Evolutionary conservation across 2,797 vertebrate genomes (phyloP), one percentile per base, ranked within the genome.

Genomic region (Apodemus agrarius): DNA sequence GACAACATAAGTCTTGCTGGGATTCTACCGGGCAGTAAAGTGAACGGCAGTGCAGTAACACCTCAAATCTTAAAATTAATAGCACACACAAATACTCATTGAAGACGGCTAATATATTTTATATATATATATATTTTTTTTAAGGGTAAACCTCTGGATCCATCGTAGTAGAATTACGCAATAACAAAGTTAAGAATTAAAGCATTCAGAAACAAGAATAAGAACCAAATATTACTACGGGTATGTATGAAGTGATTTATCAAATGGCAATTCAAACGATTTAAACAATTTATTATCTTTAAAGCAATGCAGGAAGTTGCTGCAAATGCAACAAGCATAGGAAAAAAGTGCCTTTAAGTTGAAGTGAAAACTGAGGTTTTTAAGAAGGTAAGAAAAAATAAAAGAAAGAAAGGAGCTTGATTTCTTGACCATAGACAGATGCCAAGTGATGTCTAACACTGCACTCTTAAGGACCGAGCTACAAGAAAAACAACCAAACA

Each of bases 61-160:
- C 65, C 79, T 79, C 37, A 31, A 83, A 49, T 40, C 72, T 61
- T 89, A 89, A 92, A 84, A 76, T 54, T 75, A 91, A 93, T 43
- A 72, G 79, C 88, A 76, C 24, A 43, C 3, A 69, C 11, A n/a
- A 43, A 94, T 61, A 72, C 11, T 80, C 59, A 69, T 4, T 17
- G n/a, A 78, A 43, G 37, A 76, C 91, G 4, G 13, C 0, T 49
- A 78, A 72, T 34, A n/a, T 37, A 52, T 82, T 37, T 91, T 89
- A 67, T n/a, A n/a, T n/a, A n/a, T n/a, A n/a, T n/a, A n/a, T n/a
- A 19, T 34, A 84, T 76, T 76, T 37, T 43, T 8, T 49, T 34
- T 19, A 52, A 76, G 87, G 90, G 29, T 24, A 19, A 82, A 65
- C 4, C 13, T 91, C 26, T 95, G 22, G 21, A 93, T 6, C 6